Conservation (phyloP, 2,113 vertebrate genomes). For the Danionella cerebrum region DNA sequence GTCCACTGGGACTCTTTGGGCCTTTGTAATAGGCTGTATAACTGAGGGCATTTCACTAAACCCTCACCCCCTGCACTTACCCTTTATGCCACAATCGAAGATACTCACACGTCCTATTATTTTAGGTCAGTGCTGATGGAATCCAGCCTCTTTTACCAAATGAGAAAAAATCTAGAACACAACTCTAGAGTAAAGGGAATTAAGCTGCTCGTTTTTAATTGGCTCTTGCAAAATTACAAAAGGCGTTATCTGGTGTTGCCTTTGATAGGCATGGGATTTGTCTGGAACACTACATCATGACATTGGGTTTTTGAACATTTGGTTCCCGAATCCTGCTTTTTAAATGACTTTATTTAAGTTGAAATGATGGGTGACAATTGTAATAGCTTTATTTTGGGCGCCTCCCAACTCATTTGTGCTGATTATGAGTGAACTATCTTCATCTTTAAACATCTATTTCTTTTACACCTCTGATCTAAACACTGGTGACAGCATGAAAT, state of each 20-base stretch:
- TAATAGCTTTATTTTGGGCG: not conserved
- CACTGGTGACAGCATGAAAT: constrained; percentile 2
- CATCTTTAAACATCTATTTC: constrained; percentile 10
- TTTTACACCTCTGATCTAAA: constrained; percentile 27
- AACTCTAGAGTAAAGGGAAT: constrained; percentile 26
- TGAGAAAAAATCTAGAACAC: constrained; percentile 24
- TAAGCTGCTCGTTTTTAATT: constrained; percentile 7
- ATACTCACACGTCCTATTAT: constrained; percentile 13
- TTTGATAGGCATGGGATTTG: constrained; percentile 16
- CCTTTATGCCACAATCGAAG: constrained; percentile 6
- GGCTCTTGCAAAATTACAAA: constrained; percentile 1
- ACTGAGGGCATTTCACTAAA: constrained; percentile 31
- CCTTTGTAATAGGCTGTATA: constrained; percentile 18
- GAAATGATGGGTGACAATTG: constrained; percentile 16
- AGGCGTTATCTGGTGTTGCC: constrained; percentile 5
- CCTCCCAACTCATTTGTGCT: not conserved
- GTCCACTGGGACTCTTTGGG: constrained; percentile 25
- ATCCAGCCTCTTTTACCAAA: constrained; percentile 19
- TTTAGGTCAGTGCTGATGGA: constrained; percentile 11
- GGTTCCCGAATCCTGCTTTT: not conserved
- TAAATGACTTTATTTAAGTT: not conserved
- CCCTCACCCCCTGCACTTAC: not conserved
- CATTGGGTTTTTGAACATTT: not conserved
- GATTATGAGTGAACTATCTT: constrained; percentile 27
- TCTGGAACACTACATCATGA: not conserved